Conservation (phyloP, 2,797 vertebrate species). For the Lepidocolaptes lacrymiger region DNA sequence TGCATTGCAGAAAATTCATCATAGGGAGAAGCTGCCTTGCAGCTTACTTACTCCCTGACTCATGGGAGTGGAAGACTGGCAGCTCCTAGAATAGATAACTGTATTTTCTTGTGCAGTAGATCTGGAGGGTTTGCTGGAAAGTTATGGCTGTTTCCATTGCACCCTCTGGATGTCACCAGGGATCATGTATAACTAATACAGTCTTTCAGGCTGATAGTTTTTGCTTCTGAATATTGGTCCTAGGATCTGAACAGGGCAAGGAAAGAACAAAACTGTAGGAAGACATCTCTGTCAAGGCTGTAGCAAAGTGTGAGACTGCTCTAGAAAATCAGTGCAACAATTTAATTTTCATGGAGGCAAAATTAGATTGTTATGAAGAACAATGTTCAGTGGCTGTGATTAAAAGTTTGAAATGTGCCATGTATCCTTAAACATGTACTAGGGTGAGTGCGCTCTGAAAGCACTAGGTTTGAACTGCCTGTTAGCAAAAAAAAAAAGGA, state of each 20-base stretch:
- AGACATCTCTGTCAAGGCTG: background rate
- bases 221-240: background rate
- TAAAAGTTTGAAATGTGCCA: background rate
- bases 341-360: conserved; percentile 37
- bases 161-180: background rate
- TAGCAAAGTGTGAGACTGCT: background rate
- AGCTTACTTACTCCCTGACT: background rate
- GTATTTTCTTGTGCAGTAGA: background rate
- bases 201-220: background rate
- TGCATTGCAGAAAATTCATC: background rate
- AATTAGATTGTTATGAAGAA: background rate
- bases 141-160: background rate
- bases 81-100: background rate
- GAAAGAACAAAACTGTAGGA: background rate
- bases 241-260: background rate
- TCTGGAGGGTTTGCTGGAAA: background rate
- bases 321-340: background rate
- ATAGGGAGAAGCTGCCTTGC: background rate
- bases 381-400: background rate
- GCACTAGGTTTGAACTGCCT: background rate
- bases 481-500: background rate
- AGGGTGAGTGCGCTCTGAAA: background rate
- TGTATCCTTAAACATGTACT: background rate
- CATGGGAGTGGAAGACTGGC: background rate
- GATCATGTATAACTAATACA: background rate